Evolutionary conservation across 2,797 vertebrate species (phyloP).

Genomic region (Manis pentadactyla): DNA sequence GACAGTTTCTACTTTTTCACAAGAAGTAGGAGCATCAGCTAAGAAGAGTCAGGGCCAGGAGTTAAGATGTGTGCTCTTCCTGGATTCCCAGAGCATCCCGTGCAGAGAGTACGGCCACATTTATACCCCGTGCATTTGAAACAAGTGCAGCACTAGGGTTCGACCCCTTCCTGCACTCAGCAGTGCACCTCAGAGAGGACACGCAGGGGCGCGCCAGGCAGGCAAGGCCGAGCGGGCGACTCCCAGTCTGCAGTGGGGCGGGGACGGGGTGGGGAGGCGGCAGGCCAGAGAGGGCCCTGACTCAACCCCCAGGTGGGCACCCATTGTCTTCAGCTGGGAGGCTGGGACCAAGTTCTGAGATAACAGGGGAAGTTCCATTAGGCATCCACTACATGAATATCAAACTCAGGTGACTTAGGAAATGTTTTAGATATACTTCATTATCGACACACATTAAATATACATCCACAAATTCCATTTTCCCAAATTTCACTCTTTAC

Average conservation of each 20-base stretch:
- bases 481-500: neutral
- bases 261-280: no score
- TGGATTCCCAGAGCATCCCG: neutral
- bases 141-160: neutral
- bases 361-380: neutral
- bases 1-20: neutral
- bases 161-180: no score
- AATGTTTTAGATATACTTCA: neutral
- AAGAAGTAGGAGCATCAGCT: neutral
- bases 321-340: neutral
- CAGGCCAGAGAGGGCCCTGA: no score
- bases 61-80: accelerated
- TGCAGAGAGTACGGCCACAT: accelerated
- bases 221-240: no score
- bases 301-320: neutral
- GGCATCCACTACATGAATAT: neutral
- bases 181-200: neutral
- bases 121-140: neutral
- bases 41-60: no score
- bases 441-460: neutral
- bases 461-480: neutral
- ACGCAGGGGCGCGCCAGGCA: accelerated
- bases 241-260: neutral
- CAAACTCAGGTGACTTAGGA: neutral
- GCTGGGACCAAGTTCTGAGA: neutral